Percentiles rank a stretch among this genome's conserved stretches.
phyloP scores from a whole-genome alignment of 2,888 invertebrate genomes.

The Chrysotoxum bicinctum region DNA sequence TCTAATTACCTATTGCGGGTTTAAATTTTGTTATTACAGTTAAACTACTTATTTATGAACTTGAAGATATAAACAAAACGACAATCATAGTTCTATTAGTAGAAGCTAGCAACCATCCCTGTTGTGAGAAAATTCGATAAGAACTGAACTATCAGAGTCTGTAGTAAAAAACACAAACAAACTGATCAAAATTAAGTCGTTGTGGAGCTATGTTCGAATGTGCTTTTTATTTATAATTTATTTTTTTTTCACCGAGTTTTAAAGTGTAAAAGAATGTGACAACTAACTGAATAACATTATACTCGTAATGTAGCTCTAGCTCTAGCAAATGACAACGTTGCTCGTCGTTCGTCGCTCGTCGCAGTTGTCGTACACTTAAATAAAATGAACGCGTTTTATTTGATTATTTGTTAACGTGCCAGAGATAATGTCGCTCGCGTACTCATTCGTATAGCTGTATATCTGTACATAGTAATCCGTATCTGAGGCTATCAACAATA shows the following conservation, averaged over 20 bases:
- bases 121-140: background rate
- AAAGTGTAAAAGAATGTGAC: slow-evolving; percentile 50
- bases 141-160: background rate
- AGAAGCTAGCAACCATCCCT: background rate
- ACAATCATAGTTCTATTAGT: background rate
- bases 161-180: background rate
- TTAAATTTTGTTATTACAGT: too few relatives aligned
- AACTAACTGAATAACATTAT: slow-evolving; percentile 30
- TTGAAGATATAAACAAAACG: too few relatives aligned
- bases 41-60: too few relatives aligned
- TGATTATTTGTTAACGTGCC: slow-evolving; percentile 65
- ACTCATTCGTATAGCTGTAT: slow-evolving; percentile 37
- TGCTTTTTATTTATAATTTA: slow-evolving; percentile 7
- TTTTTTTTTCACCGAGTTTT: background rate
- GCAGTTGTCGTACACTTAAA: slow-evolving; percentile 23
- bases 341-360: background rate
- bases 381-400: slow-evolving; percentile 63
- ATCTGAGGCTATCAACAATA: slow-evolving; percentile 61
- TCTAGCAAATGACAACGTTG: slow-evolving; percentile 32
- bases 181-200: background rate
- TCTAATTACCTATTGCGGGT: too few relatives aligned
- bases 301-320: background rate
- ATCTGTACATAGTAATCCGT: slow-evolving; percentile 42
- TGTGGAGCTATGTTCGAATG: background rate
- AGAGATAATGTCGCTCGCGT: slow-evolving; percentile 49